Evolutionary conservation across 2,797 vertebrate genomes (phyloP), one percentile per base, ranked within the genome.

Genomic region (Danio jaintianensis): DNA sequence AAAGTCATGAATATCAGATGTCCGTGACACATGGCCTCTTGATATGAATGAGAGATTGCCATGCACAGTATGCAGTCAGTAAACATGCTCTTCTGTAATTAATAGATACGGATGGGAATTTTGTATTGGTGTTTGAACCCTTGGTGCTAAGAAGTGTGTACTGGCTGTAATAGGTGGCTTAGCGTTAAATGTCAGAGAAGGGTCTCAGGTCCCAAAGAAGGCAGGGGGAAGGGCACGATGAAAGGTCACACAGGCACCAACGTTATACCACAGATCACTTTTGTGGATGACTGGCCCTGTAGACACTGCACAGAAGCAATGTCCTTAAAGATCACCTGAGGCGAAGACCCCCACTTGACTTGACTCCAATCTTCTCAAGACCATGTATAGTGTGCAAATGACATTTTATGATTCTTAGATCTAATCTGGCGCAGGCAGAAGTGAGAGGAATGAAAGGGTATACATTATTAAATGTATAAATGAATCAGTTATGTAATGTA

Each of bases 121-220:
- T 91, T 89, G 91, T 91, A 88, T 90, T 92, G 88, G 90, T 92
- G 90, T 88, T 89, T 87, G 85, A 90, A 88, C 87, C 75, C 83
- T 85, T 89, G 90, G 89, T 92, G 91, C 86, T 91, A 89, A 92
- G 89, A 89, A 92, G 92, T 91, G 89, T 86, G 89, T 64, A 71
- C 89, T 80, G 83, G 86, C 87, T 91, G 89, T 91, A 92, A 92
- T 92, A 91, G 88, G 89, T 90, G 87, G 90, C 90, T 93, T 90
- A 92, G 90, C 84, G 78, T 87, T 92, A 93, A 93, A 93, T 93
- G 93, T 93, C 93, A 93, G 83, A 84, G 85, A 85, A 87, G 82
- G 88, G 91, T 92, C 89, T 87, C 83, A 89, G 85, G 87, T 85
- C 84, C 79, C 81, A 83, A 75, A 89, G 82, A 87, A 75, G 71